phyloP scores from a whole-genome alignment of 2,113 vertebrate genomes.

The Genyomyrus donnyi region DNA sequence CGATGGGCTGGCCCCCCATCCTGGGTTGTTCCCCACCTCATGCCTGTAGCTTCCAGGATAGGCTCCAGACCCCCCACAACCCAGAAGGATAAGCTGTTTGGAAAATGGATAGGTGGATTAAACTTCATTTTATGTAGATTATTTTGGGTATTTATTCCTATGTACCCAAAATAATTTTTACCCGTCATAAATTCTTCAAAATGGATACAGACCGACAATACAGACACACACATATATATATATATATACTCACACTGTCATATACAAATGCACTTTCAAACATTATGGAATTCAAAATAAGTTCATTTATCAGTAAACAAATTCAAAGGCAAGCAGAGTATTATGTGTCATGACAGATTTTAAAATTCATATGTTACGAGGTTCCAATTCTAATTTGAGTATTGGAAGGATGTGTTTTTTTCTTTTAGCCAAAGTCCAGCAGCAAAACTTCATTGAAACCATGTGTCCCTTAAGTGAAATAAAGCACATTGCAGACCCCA shows the following conservation, averaged over 20 bases:
- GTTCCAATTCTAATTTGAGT: background rate
- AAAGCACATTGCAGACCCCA: background rate
- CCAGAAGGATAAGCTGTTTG: too few relatives aligned
- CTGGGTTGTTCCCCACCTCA: too few relatives aligned
- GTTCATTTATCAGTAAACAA: background rate
- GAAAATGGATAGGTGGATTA: background rate
- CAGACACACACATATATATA: background rate
- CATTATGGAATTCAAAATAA: background rate
- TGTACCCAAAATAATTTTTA: background rate
- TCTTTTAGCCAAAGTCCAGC: background rate
- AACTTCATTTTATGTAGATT: background rate
- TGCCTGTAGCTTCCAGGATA: too few relatives aligned
- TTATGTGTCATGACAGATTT: background rate
- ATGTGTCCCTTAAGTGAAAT: background rate
- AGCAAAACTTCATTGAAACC: conserved; percentile 11
- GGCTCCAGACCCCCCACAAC: too few relatives aligned
- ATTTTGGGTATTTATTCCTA: background rate
- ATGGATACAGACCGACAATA: background rate
- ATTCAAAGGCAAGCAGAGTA: background rate
- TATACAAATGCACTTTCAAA: background rate
- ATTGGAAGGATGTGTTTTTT: background rate
- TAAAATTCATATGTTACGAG: background rate
- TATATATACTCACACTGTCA: background rate
- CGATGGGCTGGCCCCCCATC: too few relatives aligned
- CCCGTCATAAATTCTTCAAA: background rate